Percentiles rank a stretch among this genome's conserved stretches.
Evolutionary conservation across 2,113 vertebrate species (phyloP).

Genomic region (Coptodon rendalli): DNA sequence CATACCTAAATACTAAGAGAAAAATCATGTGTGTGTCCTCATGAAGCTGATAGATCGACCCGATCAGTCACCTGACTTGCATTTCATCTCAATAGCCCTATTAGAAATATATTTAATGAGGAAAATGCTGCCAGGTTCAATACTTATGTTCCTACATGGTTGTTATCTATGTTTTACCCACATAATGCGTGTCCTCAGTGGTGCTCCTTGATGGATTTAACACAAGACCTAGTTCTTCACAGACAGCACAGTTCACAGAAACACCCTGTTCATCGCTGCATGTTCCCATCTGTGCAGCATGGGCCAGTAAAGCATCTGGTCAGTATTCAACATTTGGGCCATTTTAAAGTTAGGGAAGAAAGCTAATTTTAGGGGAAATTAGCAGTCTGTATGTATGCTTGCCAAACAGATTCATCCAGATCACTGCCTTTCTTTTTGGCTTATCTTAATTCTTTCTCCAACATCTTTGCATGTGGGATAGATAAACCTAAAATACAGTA

Average conservation of each 20-base stretch:
- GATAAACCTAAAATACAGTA: neutral
- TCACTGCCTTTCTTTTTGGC: neutral
- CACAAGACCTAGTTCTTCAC: neutral
- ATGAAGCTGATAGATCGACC: neutral
- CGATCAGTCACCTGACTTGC: neutral
- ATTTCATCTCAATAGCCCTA: neutral
- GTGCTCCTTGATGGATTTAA: neutral
- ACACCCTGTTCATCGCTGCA: neutral
- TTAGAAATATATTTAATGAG: neutral
- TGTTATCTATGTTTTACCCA: neutral
- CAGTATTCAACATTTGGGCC: neutral
- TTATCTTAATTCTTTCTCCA: neutral
- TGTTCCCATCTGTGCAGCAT: slow-evolving; percentile 5
- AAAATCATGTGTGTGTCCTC: neutral
- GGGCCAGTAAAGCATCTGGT: slow-evolving; percentile 19
- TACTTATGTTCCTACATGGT: neutral
- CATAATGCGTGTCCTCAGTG: neutral
- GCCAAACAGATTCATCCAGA: neutral
- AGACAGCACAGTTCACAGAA: slow-evolving; percentile 4
- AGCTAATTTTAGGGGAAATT: neutral
- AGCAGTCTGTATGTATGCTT: neutral
- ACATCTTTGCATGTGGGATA: neutral
- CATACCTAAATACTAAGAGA: neutral
- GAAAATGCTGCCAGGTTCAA: neutral
- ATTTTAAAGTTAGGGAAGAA: neutral